Base-by-base conservation (phyloP, 2,888 invertebrate species). In the Leptopilina syphax region DNA sequence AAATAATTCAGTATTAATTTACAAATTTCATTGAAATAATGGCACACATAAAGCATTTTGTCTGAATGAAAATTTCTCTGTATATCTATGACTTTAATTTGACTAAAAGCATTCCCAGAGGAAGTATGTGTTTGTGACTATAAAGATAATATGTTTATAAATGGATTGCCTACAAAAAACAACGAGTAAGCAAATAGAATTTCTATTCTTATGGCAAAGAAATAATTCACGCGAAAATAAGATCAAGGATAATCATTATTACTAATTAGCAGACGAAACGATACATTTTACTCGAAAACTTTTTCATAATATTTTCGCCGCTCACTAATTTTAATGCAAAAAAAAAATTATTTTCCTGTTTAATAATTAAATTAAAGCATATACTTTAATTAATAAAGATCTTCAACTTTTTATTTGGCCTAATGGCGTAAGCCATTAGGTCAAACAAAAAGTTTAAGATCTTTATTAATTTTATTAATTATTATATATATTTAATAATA, bases 31-130 rank as follows among this genome's bases (percentile, higher is more conserved):
- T 68, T 24, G 12, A 47, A 68, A 50, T 50, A 68, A 50, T 68
- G 18, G 18, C 63, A 50, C 13, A 24, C 47, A 27, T 50, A 9
- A 9, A 47, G 24, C 18, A 47, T 68, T 68, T 68, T 68, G 8
- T 0, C 24, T 27, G 1, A 27, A 47, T 41, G 12, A 27, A 50
- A 70, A 50, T 70, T 54, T 27, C 24, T 13, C 34, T 34, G 3
- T 34, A 34, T 34, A 70, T 70, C 47, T 44, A 12, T 68, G 50
- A 18, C 47, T 68, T 68, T 24, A 18, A 50, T 50, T 68, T 68
- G 47, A 12, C 68, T 68, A 68, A 68, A 68, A 68, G 50, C 6
- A 44, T 68, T 18, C 24, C 12, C n/a, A 67, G 67, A 9, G 10
- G 50, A 18, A 44, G 60, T 18, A 3, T 34, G 34, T 34, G 34